Evolutionary conservation across 2,113 vertebrate genomes (phyloP).

Genomic region (Brachypodius melanocephalos): DNA sequence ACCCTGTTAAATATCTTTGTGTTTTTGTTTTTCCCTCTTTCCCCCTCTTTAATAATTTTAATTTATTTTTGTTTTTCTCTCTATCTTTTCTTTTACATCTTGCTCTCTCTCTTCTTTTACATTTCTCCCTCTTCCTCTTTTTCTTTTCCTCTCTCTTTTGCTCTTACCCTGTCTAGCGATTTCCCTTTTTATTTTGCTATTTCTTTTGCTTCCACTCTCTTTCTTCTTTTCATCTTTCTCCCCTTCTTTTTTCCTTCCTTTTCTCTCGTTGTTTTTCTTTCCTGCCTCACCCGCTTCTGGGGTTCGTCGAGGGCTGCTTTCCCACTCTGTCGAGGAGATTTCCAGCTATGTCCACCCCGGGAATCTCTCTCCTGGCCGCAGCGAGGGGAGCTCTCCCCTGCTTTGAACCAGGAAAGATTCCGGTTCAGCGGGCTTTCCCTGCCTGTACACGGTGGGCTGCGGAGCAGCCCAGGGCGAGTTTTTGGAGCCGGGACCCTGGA

Average conservation of each 20-base stretch:
- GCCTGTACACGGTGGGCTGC: background rate
- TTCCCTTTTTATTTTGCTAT: background rate
- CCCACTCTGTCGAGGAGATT: background rate
- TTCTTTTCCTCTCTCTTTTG: background rate
- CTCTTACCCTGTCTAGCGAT: fast-evolving
- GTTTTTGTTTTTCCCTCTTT: background rate
- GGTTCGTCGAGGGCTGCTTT: background rate
- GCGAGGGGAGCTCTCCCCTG: fast-evolving
- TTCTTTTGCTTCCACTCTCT: background rate
- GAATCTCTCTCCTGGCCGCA: background rate
- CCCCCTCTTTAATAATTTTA: fast-evolving
- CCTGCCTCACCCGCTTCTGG: background rate
- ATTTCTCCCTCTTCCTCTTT: fast-evolving
- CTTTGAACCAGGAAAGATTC: background rate
- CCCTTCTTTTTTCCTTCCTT: background rate
- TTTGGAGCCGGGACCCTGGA: background rate
- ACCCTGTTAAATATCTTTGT: background rate
- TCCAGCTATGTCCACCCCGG: background rate
- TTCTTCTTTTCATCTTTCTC: background rate
- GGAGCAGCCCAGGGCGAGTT: background rate
- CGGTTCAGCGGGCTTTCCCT: background rate
- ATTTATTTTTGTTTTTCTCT: background rate
- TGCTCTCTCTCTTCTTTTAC: no score
- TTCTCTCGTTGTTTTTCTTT: background rate
- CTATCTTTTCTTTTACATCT: no score